Base-by-base conservation (phyloP, 2,797 vertebrate genomes). In the Emydoidea blandingii region DNA sequence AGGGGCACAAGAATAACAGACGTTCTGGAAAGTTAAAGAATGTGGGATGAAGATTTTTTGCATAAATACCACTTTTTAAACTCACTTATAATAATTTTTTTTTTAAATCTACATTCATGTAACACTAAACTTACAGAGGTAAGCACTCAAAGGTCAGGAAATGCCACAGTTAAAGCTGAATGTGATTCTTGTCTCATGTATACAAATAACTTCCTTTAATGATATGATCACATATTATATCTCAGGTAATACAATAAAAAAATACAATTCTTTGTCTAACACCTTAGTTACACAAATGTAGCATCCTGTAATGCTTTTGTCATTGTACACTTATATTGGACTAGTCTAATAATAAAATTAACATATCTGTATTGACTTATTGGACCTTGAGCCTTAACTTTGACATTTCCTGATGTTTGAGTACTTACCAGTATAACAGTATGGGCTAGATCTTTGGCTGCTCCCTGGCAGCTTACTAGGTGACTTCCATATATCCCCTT, bases 1-100 rank as follows among this genome's bases (percentile, higher is more conserved):
- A 54, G 9, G 37, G 86, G 41, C 0, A 3, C 3, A 23, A 80
- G 78, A 85, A 76, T 74, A 52, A 23, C 0, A 0, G 18, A 88
- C 62, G 23, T 31, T 25, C 25, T 92, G 65, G 82, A 79, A 92
- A 92, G 72, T 15, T 3, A 90, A 79, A 87, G 23, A 31, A 47
- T 78, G 23, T 0, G 0, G 41, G 25, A 57, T 72, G 54, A 83
- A 53, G 11, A 21, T 81, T 57, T 34, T 37, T n/a, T 25, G 9
- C 12, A 12, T 47, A 78, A 72, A 18, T 53, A 85, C 3, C 1
- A 11, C 92, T 79, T 86, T 41, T 86, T n/a, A 89, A 72, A 12
- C 16, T 83, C 41, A 41, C 12, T 88, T 54, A 78, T 25, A 27
- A n/a, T 34, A 76, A 19, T 9, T 3, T 92, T 88, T 88, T 95